Evolutionary conservation across 2,113 vertebrate species (phyloP).

Genomic region (Takifugu bimaculatus): DNA sequence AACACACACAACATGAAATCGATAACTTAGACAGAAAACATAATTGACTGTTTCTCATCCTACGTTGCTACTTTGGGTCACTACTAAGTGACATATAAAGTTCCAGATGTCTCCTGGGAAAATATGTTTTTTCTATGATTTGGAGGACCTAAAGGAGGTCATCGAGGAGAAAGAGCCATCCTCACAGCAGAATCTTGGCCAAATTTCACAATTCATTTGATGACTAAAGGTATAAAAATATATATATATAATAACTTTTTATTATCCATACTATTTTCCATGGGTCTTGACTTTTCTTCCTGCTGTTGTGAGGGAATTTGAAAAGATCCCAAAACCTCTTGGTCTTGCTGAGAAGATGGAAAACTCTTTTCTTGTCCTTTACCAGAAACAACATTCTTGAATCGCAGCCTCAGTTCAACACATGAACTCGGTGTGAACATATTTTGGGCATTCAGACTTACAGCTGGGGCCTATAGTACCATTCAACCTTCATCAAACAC

Average conservation of each 20-base stretch:
- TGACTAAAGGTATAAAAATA: not conserved
- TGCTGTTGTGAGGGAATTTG: not conserved
- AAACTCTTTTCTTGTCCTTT: slow-evolving; percentile 37
- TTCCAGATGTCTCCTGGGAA: too few relatives aligned
- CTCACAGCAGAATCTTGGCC: too few relatives aligned
- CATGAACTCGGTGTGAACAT: too few relatives aligned
- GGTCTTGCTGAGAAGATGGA: slow-evolving; percentile 31
- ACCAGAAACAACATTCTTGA: slow-evolving; percentile 55
- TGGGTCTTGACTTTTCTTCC: not conserved
- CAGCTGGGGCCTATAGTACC: not conserved
- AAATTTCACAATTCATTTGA: not conserved
- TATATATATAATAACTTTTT: not conserved
- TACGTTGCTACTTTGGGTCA: too few relatives aligned
- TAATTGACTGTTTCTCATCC: too few relatives aligned
- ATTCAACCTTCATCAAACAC: not conserved
- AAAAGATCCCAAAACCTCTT: slow-evolving; percentile 4
- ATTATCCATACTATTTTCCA: not conserved
- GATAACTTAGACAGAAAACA: too few relatives aligned
- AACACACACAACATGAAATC: too few relatives aligned
- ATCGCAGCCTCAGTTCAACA: slow-evolving; percentile 21
- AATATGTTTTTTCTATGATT: too few relatives aligned
- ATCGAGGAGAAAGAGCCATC: too few relatives aligned
- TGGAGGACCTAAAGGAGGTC: too few relatives aligned
- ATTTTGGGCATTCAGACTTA: not conserved
- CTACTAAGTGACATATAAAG: too few relatives aligned